phyloP scores from a whole-genome alignment of 2,113 vertebrate species.

The Azemiops feae region DNA sequence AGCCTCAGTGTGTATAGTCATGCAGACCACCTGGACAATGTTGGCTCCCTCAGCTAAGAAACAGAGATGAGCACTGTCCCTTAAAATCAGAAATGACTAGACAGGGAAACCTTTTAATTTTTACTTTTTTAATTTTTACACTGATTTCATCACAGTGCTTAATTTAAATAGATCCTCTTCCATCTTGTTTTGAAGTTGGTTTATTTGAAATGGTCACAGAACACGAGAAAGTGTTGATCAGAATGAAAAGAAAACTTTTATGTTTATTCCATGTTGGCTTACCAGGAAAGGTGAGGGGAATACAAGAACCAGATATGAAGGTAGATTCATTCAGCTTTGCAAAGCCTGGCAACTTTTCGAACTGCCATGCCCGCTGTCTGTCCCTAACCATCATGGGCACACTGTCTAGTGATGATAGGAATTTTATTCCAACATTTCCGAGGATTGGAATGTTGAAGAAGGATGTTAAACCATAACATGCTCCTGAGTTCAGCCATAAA shows the following conservation, averaged over 20 bases:
- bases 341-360: background rate
- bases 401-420: background rate
- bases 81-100: background rate
- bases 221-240: background rate
- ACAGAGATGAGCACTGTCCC: background rate
- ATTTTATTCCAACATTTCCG: background rate
- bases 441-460: background rate
- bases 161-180: background rate
- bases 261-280: background rate
- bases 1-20: background rate
- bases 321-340: background rate
- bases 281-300: background rate
- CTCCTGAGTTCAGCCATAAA: background rate
- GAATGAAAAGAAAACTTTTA: background rate
- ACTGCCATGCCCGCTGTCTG: background rate
- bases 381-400: background rate
- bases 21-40: background rate
- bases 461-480: background rate
- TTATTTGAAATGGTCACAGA: background rate
- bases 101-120: background rate
- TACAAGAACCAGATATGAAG: background rate
- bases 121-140: background rate
- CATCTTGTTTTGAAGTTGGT: background rate
- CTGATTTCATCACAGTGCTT: background rate
- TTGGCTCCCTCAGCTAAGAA: background rate